These are phyloP conservation scores for Melanocharis versteri DNA, from an alignment of 2,113 vertebrate genomes.

Conservation along the genomic window DNA sequence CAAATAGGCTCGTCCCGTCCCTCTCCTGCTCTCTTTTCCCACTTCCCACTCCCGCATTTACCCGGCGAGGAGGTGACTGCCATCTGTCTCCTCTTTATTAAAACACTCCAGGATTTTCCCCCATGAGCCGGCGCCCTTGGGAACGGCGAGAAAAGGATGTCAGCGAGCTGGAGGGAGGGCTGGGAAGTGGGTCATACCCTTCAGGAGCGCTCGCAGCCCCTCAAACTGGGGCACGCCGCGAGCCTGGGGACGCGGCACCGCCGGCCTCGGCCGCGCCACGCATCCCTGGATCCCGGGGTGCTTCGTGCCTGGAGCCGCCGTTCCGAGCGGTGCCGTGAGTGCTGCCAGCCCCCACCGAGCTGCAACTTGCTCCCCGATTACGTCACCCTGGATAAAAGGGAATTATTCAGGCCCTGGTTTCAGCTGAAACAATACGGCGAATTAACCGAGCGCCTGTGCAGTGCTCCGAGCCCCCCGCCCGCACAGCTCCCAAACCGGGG, in stretches of 20 bases:
- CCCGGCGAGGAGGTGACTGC: slow-evolving; percentile 25
- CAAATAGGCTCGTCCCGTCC: neutral
- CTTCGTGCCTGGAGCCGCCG: neutral
- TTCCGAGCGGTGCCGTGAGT: neutral
- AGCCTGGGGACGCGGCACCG: neutral
- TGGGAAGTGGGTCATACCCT: slow-evolving; percentile 50
- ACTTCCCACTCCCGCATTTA: neutral
- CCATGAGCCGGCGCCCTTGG: neutral
- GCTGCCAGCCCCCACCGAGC: slow-evolving; percentile 30
- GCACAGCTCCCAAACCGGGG: neutral
- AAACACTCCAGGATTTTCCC: slow-evolving; percentile 45
- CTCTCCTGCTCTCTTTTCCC: neutral
- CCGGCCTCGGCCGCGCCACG: neutral
- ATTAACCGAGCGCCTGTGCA: slow-evolving; percentile 5
- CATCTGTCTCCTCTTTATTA: slow-evolving; percentile 50
- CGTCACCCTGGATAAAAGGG: slow-evolving; percentile 56
- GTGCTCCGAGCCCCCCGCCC: neutral
- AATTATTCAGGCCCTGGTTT: slow-evolving; percentile 52
- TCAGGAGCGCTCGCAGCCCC: slow-evolving; percentile 14
- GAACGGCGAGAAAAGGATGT: slow-evolving; percentile 38
- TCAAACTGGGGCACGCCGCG: slow-evolving; percentile 13
- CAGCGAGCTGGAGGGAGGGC: slow-evolving; percentile 14
- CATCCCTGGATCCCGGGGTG: neutral
- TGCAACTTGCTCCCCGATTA: slow-evolving; percentile 23
- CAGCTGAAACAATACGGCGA: slow-evolving; percentile 64